These are phyloP conservation scores for Mormyrops attenuatus DNA, from an alignment of 2,797 vertebrate species.

Conservation along the genomic window DNA sequence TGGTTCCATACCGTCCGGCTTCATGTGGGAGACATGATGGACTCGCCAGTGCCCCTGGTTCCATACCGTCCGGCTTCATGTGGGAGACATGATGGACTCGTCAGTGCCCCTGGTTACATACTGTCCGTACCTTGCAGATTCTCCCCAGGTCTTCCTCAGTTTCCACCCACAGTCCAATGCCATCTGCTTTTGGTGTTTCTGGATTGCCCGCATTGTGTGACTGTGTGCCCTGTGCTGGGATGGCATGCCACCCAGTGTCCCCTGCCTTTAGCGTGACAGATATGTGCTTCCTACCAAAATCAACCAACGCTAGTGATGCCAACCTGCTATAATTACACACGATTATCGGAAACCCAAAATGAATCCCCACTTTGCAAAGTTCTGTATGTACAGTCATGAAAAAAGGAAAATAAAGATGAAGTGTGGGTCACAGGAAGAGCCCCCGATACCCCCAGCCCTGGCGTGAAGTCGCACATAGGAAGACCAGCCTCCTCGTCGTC, in stretches of 20 bases:
- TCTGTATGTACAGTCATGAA: background rate
- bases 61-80: background rate
- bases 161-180: background rate
- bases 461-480: slow-evolving; percentile 49
- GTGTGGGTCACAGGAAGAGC: slow-evolving; percentile 15
- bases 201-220: background rate
- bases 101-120: background rate
- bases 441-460: slow-evolving; percentile 35
- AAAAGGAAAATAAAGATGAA: background rate
- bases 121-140: background rate
- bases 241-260: background rate
- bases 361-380: background rate
- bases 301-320: background rate
- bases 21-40: background rate
- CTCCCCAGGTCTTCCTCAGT: background rate
- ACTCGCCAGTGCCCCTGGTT: background rate
- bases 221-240: background rate
- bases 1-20: background rate
- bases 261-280: background rate
- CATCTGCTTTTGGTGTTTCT: background rate
- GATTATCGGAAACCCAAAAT: background rate
- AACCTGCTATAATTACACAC: background rate
- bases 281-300: background rate
- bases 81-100: background rate
- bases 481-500: slow-evolving; percentile 39